Evolutionary conservation across 2,888 invertebrate genomes (phyloP), one percentile per base, ranked within the genome.

Genomic region (Anticlea derivata): DNA sequence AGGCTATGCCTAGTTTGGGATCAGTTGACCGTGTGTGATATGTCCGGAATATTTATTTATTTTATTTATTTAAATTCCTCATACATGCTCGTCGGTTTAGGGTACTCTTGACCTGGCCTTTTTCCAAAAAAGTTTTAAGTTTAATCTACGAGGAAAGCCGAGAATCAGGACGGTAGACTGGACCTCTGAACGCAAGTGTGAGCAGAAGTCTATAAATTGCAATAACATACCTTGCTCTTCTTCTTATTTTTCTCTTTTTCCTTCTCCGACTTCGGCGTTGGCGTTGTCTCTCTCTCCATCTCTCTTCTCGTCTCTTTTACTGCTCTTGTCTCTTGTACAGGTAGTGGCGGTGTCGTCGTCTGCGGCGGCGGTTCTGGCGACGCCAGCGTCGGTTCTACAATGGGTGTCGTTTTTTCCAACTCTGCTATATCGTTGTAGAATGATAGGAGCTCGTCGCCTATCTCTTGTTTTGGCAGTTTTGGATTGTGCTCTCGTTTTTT

Each of bases 381-480:
- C 51, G 56, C 33, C 51, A 63, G 10, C 1, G 66, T 59, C 1
- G 63, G 65, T 17, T 17, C 17, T 17, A 17, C 17, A 6, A 63
- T 57, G 0, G 68, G 61, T 0, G 68, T 49, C 0, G 65, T 60
- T 31, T 86, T 85, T 60, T 92, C 92, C 1, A 92, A 55, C 35
- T 88, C 83, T 0, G 92, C 92, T 17, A 92, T 78, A 52, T 92
- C 92, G 58, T 80, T 91, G 80, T 92, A 92, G 78, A 92, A 92
- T 0, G 91, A 92, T 12, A 83, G 75, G 0, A 92, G 70, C 49
- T 92, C 92, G 13, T 91, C 91, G 11, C 86, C 84, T 7, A 92
- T 85, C 49, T 84, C 85, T 48, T 77, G 78, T 49, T 80, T 83
- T 1, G 70, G 60, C 46, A 78, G 83, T 63, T 73, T 66, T 47